These are phyloP conservation scores for Rhea pennata DNA, from an alignment of 2,113 vertebrate genomes.

Conservation along the genomic window DNA sequence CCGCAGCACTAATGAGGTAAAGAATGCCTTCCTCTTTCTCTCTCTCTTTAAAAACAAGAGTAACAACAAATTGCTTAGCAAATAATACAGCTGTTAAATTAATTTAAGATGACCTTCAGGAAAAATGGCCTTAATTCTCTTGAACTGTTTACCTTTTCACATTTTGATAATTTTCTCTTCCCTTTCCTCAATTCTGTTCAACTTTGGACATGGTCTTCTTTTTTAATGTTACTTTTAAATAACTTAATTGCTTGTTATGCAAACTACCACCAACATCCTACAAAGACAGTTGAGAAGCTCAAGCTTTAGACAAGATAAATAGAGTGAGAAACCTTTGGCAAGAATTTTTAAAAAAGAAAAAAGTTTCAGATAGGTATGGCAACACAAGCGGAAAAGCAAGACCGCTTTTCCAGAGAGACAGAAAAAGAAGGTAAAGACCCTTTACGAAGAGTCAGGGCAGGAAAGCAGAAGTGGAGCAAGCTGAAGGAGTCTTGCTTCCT, in stretches of 20 bases:
- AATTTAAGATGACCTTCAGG: slow-evolving; percentile 3
- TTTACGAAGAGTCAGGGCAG: not conserved
- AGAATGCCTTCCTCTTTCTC: slow-evolving; percentile 4
- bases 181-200: not conserved
- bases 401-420: not conserved
- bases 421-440: not conserved
- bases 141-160: not conserved
- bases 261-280: not conserved
- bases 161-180: not conserved
- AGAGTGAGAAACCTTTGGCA: not conserved
- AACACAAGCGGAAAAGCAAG: not conserved
- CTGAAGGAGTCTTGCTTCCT: not conserved
- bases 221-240: not conserved
- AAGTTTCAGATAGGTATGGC: not conserved
- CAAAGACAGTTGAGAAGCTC: not conserved
- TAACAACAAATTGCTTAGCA: slow-evolving; percentile 10
- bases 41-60: not conserved
- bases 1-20: slow-evolving; percentile 52
- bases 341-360: not conserved
- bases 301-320: not conserved
- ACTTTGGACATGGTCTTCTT: not conserved
- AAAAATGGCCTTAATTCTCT: not conserved
- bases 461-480: not conserved
- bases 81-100: slow-evolving; percentile 43
- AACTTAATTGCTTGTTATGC: not conserved